Evolutionary conservation across 2,113 vertebrate species (phyloP).

Genomic region (Pachypanchax playfairii): DNA sequence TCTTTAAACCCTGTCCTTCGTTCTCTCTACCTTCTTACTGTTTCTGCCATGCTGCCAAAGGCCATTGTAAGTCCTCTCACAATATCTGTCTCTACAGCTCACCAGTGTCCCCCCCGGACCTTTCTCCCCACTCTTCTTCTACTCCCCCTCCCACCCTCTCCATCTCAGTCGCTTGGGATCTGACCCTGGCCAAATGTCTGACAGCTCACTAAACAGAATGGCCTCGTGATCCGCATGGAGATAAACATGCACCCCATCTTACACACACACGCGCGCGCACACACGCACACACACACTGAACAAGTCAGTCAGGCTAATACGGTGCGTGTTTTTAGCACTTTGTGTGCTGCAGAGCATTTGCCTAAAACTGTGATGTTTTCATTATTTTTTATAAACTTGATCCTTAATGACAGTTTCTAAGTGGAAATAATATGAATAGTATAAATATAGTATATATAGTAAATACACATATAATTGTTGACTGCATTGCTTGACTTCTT

Average conservation of each 20-base stretch:
- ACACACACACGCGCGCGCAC: background rate
- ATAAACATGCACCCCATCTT: conserved; percentile 51
- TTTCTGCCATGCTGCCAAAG: conserved; percentile 22
- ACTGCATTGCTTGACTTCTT: conserved; percentile 28
- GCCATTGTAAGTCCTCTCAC: conserved; percentile 68
- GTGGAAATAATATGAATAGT: conserved; percentile 23
- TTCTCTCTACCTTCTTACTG: conserved; percentile 2
- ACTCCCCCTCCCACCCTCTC: conserved; percentile 3
- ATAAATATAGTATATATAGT: conserved; percentile 16
- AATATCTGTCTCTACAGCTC: conserved; percentile 63
- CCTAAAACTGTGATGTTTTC: conserved; percentile 21
- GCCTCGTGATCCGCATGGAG: conserved; percentile 61
- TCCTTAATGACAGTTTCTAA: conserved; percentile 8
- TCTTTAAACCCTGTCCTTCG: conserved; percentile 19
- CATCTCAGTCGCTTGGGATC: conserved; percentile 46
- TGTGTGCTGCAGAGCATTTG: conserved; percentile 14
- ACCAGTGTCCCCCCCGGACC: conserved; percentile 52
- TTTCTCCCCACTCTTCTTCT: conserved; percentile 29
- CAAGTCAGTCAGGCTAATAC: conserved; percentile 7
- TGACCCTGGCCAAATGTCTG: conserved; percentile 72
- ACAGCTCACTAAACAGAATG: conserved; percentile 74
- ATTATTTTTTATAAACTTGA: conserved; percentile 20
- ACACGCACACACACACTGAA: conserved; percentile 7
- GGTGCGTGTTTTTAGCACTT: conserved; percentile 21
- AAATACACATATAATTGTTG: conserved; percentile 27